Percentiles rank a stretch among this genome's conserved stretches.
Evolutionary conservation across 2,113 vertebrate genomes (phyloP).

Genomic region (Austrofundulus limnaeus): DNA sequence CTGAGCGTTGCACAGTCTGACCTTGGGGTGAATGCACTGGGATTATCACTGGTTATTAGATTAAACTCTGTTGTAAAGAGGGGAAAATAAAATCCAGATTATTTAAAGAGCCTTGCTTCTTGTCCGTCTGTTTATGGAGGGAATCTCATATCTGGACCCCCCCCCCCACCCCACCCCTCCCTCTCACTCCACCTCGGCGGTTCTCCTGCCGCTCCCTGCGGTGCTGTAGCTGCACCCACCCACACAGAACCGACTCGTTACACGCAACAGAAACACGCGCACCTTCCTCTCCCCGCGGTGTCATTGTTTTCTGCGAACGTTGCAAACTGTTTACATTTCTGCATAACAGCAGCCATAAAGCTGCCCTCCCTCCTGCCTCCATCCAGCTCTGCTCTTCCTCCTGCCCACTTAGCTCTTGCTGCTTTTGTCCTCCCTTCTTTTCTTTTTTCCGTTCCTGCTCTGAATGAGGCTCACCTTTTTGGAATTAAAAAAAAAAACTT

Average conservation of each 20-base stretch:
- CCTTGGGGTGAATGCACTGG: too few species aligned
- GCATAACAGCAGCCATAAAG: conserved; percentile 76
- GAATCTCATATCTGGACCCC: conserved; percentile 20
- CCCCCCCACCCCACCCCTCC: not conserved
- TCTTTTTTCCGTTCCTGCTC: conserved; percentile 29
- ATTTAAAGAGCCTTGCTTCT: conserved; percentile 1
- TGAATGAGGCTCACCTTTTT: conserved; percentile 11
- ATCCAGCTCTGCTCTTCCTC: conserved; percentile 13
- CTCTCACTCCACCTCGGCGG: conserved; percentile 61
- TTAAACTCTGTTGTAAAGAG: too few species aligned
- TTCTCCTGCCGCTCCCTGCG: conserved; percentile 63
- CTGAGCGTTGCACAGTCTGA: too few species aligned
- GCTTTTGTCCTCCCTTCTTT: conserved; percentile 7
- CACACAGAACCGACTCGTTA: conserved; percentile 29
- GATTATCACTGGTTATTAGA: too few species aligned
- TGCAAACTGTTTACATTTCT: conserved; percentile 79
- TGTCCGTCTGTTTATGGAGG: conserved; percentile 23
- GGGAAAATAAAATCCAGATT: too few species aligned
- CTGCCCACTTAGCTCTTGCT: not conserved
- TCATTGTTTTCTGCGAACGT: conserved; percentile 78
- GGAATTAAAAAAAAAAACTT: conserved; percentile 38
- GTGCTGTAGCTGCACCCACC: conserved; percentile 64
- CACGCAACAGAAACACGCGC: conserved; percentile 27
- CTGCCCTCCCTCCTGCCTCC: conserved; percentile 39
- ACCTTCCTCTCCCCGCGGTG: conserved; percentile 71